Conservation (phyloP, 1,140 invertebrate species). For the Hylaeus anthracinus region DNA sequence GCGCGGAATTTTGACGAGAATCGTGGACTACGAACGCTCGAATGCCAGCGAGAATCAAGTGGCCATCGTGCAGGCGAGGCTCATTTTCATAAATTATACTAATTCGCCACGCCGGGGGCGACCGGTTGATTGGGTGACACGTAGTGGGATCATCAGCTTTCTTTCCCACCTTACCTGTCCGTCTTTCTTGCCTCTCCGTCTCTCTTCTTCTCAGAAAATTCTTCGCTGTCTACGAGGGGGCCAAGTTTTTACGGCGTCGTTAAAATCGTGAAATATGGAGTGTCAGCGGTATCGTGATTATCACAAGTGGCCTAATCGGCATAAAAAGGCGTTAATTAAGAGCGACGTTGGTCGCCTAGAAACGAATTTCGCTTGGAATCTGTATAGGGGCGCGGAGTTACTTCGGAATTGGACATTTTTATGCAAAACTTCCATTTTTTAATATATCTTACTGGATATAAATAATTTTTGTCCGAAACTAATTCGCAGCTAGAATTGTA, state of each 20-base stretch:
- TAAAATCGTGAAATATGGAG: conserved; percentile 56
- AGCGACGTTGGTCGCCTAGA: conserved; percentile 12
- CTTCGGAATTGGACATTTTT: too few relatives aligned
- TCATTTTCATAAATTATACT: conserved; percentile 80
- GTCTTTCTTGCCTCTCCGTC: not conserved
- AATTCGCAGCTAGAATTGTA: too few relatives aligned
- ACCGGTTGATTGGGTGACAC: conserved; percentile 72
- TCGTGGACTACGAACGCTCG: not conserved
- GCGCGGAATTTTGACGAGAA: conserved; percentile 15
- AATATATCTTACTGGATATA: too few relatives aligned
- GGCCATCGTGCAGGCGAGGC: conserved; percentile 67
- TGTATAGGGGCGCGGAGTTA: too few relatives aligned
- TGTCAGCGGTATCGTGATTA: conserved; percentile 50
- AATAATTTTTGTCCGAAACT: too few relatives aligned
- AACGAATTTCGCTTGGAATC: not conserved
- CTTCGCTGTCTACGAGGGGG: conserved; percentile 14
- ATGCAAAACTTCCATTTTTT: too few relatives aligned
- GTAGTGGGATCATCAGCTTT: conserved; percentile 34
- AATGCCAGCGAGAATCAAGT: conserved; percentile 55
- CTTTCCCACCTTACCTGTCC: not conserved
- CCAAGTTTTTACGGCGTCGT: conserved; percentile 46
- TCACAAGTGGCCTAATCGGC: conserved; percentile 49
- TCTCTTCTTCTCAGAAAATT: conserved; percentile 5
- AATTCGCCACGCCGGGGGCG: conserved; percentile 71
- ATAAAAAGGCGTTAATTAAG: conserved; percentile 53